Conservation (phyloP, 2,113 vertebrate genomes). For the Heterotis niloticus region DNA sequence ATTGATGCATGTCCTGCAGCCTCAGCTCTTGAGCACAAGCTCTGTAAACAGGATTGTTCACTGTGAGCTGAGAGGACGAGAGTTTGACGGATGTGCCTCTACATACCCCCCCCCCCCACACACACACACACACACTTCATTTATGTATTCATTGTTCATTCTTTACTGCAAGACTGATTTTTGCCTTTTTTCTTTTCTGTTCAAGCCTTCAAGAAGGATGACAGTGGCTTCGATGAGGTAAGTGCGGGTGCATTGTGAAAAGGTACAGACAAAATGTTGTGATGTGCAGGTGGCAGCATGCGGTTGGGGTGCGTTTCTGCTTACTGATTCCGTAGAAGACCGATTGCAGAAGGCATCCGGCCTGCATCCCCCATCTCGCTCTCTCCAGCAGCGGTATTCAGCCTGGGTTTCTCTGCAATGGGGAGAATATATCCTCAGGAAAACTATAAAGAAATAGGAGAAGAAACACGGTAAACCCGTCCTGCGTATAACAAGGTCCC, state of each 20-base stretch:
- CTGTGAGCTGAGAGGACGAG: no score
- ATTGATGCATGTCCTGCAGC: neutral
- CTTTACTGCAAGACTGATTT: slow-evolving; percentile 12
- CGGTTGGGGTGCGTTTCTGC: neutral
- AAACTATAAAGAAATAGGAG: no score
- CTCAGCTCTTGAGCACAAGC: neutral
- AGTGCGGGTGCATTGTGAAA: slow-evolving; percentile 24
- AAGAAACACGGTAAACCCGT: no score
- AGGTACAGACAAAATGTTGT: slow-evolving; percentile 8
- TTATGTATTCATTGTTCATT: slow-evolving; percentile 34
- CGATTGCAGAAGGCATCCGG: neutral
- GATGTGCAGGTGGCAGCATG: neutral
- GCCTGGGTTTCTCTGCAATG: neutral
- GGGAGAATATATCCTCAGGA: neutral
- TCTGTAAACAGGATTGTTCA: neutral
- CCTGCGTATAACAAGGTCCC: no score
- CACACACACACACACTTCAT: no score
- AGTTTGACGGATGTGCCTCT: no score
- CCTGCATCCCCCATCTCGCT: neutral
- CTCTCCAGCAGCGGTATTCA: neutral
- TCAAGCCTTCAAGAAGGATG: slow-evolving; percentile 95
- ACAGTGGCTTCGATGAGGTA: slow-evolving; percentile 90
- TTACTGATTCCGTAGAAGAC: neutral
- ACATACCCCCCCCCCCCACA: no score
- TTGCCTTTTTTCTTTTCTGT: slow-evolving; percentile 55